Conservation (phyloP, 53 echinoderm and acorn worm species). For the Arbacia lixula region DNA sequence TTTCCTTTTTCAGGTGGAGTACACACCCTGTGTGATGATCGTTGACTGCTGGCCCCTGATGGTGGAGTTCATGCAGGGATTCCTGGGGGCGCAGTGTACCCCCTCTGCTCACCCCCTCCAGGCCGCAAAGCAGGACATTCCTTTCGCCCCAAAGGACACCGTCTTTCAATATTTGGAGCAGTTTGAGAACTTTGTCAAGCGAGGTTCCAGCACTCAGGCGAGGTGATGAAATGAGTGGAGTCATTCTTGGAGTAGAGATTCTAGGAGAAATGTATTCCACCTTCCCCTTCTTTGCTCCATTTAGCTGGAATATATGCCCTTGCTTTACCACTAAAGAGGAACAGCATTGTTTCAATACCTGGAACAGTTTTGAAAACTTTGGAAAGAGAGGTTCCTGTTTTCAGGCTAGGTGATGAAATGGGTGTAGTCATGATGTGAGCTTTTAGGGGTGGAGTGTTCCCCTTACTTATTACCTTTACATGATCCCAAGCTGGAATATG, state of each 20-base stretch:
- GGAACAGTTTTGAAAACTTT: conserved; percentile 95
- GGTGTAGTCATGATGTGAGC: too few relatives aligned
- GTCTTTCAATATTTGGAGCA: conserved; percentile 96
- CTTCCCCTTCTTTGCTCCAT: too few relatives aligned
- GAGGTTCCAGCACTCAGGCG: conserved; percentile 34
- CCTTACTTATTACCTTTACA: too few relatives aligned
- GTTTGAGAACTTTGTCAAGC: conserved; percentile 90
- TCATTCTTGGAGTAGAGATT: too few relatives aligned
- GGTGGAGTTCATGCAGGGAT: conserved; percentile 91
- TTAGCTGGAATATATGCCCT: too few relatives aligned
- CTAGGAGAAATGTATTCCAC: too few relatives aligned
- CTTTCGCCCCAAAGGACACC: conserved; percentile 80
- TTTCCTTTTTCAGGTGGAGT: conserved; percentile 82
- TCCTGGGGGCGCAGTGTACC: conserved; percentile 77
- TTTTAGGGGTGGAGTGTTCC: too few relatives aligned
- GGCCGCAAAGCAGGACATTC: conserved; percentile 56
- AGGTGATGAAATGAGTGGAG: too few relatives aligned
- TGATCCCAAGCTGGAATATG: too few relatives aligned
- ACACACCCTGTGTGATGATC: conserved; percentile 90
- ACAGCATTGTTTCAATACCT: conserved; percentile 96
- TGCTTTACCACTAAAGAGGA: too few relatives aligned
- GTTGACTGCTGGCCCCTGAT: conserved; percentile 93
- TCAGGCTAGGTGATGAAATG: too few relatives aligned
- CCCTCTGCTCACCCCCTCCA: conserved; percentile 61
- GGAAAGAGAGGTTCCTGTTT: conserved; percentile 58